Evolutionary conservation across 2,888 invertebrate species (phyloP).

Genomic region (Acronicta leporina): DNA sequence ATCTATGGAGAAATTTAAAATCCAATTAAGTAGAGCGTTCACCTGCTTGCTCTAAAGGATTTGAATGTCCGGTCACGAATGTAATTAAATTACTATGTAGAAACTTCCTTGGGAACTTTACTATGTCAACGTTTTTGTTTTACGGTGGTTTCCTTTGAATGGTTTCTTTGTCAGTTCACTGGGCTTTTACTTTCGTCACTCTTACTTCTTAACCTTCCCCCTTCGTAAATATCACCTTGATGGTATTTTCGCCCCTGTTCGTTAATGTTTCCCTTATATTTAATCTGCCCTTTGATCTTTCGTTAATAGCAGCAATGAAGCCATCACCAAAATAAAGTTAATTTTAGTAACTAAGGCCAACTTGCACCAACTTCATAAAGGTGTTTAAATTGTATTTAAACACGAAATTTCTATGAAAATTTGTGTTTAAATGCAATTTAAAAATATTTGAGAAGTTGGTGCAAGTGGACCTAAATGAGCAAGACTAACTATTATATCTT

Average conservation of each 20-base stretch:
- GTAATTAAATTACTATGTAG: constrained; percentile 67
- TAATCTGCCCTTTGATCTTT: constrained; percentile 45
- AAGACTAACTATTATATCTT: too few species aligned
- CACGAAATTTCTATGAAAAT: too few species aligned
- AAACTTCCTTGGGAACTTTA: constrained; percentile 58
- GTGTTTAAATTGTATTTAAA: too few species aligned
- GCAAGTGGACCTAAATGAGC: too few species aligned
- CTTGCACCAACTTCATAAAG: too few species aligned
- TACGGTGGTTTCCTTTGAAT: constrained; percentile 50
- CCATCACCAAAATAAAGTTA: constrained; percentile 12
- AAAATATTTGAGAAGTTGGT: too few species aligned
- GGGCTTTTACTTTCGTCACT: constrained; percentile 44
- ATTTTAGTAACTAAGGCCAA: background rate
- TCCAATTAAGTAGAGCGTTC: constrained; percentile 63
- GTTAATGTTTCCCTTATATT: constrained; percentile 54
- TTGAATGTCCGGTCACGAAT: constrained; percentile 68
- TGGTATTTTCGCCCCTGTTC: constrained; percentile 60
- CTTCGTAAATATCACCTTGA: constrained; percentile 54
- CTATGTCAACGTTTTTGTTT: constrained; percentile 44
- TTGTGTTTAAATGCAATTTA: too few species aligned
- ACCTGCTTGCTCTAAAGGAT: constrained; percentile 59
- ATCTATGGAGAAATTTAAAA: constrained; percentile 61
- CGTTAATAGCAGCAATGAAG: constrained; percentile 38
- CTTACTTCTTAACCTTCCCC: constrained; percentile 60
- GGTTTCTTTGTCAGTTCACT: constrained; percentile 52